Percentiles rank a stretch among this genome's conserved stretches.
Conservation (phyloP, 2,797 vertebrate species). For the Garrulus glandarius region DNA sequence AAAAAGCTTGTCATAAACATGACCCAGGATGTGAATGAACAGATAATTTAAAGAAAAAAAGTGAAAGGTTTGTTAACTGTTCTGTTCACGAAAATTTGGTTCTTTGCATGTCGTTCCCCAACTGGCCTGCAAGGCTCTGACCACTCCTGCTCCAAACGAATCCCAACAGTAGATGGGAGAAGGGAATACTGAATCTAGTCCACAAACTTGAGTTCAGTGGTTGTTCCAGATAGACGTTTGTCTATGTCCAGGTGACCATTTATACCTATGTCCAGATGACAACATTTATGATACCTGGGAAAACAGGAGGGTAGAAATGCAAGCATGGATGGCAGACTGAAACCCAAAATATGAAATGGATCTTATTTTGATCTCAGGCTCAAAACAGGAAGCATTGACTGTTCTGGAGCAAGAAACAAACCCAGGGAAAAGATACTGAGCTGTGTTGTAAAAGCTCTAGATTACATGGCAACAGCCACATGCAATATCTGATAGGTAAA, state of each 20-base stretch:
- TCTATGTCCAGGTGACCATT: background rate
- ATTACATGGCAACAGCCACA: background rate
- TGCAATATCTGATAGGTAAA: background rate
- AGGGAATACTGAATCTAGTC: background rate
- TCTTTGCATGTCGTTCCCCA: background rate
- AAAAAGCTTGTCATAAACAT: background rate
- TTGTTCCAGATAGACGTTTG: background rate
- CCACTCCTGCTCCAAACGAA: rapidly evolving
- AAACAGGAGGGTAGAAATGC: background rate
- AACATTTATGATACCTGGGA: background rate
- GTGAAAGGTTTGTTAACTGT: background rate
- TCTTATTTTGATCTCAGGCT: background rate
- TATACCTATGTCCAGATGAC: background rate
- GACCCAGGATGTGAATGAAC: background rate
- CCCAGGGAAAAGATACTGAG: background rate
- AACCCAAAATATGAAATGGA: background rate
- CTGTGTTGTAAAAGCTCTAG: background rate
- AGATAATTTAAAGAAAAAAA: background rate
- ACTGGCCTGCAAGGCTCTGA: no score
- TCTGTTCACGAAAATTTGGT: background rate
- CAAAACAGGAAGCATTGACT: background rate
- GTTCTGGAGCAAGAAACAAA: background rate
- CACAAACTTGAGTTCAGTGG: background rate
- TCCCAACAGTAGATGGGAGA: background rate
- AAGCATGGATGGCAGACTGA: background rate